Percentiles rank a stretch among this genome's conserved stretches.
Conservation (phyloP, 2,888 invertebrate species). For the Masnerella sp. region DNA sequence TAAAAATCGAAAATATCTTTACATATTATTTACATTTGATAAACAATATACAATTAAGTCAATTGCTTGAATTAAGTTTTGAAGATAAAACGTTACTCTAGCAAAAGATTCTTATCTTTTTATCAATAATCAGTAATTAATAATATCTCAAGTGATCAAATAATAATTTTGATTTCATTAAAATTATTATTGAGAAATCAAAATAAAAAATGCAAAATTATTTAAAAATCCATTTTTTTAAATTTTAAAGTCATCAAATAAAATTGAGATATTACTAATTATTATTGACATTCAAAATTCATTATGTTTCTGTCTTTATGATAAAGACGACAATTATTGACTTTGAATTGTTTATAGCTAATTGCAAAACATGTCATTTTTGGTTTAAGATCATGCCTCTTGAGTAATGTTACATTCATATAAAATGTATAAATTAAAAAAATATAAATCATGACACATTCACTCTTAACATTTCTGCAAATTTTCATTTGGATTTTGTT, state of each 20-base stretch:
- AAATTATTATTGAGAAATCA: no score
- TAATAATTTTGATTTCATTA: no score
- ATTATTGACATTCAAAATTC: no score
- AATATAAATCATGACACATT: slow-evolving; percentile 23
- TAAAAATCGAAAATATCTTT: slow-evolving; percentile 16
- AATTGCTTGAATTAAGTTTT: not conserved
- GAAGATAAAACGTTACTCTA: no score
- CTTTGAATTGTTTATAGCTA: not conserved
- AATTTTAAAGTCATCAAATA: no score
- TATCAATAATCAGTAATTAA: no score
- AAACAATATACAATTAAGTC: not conserved
- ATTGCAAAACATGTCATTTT: not conserved
- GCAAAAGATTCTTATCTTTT: no score
- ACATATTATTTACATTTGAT: slow-evolving; percentile 25
- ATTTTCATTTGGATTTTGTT: slow-evolving; percentile 9
- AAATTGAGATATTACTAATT: no score
- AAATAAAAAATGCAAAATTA: no score
- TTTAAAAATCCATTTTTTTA: no score
- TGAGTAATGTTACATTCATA: not conserved
- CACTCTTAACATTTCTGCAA: slow-evolving; percentile 10
- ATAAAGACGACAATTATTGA: not conserved
- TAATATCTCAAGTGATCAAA: no score
- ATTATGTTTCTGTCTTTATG: not conserved
- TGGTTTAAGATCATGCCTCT: slow-evolving; percentile 11
- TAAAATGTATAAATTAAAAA: slow-evolving; percentile 33